Evolutionary conservation across 2,888 invertebrate genomes (phyloP).

Genomic region (Drosophila siamana): DNA sequence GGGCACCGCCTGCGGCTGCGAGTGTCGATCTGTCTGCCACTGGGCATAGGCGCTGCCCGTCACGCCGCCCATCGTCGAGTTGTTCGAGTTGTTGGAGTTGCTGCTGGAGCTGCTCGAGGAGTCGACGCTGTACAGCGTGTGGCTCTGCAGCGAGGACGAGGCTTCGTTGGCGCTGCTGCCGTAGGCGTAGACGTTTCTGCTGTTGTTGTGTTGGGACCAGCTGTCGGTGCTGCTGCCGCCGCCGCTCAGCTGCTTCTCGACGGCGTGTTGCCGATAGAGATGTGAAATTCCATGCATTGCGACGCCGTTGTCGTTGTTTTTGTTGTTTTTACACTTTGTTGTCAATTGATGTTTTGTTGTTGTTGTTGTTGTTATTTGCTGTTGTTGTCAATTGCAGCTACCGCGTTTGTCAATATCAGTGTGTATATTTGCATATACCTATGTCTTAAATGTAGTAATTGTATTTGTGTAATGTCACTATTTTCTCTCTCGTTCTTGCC

Average conservation of each 20-base stretch:
- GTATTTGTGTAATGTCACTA: constrained; percentile 31
- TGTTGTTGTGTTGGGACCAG: constrained; percentile 60
- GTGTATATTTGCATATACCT: constrained; percentile 16
- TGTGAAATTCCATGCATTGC: constrained; percentile 85
- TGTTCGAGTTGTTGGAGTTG: constrained; percentile 69
- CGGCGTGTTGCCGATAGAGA: constrained; percentile 85
- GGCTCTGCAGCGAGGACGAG: constrained; percentile 56
- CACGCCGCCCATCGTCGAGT: constrained; percentile 65
- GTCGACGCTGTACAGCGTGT: constrained; percentile 79
- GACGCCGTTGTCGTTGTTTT: constrained; percentile 29
- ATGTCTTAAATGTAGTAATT: constrained; percentile 9
- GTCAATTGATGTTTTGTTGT: no score
- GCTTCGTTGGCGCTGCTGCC: constrained; percentile 57
- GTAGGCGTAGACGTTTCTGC: constrained; percentile 63
- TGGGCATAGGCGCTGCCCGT: constrained; percentile 69
- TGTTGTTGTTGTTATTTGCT: constrained; percentile 2
- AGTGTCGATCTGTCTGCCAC: constrained; percentile 72
- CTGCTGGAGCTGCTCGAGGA: constrained; percentile 84
- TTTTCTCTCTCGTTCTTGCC: constrained; percentile 36
- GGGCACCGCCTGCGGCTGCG: constrained; percentile 85
- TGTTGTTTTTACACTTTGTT: constrained; percentile 29
- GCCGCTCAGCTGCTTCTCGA: constrained; percentile 85
- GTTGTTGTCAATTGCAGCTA: constrained; percentile 35
- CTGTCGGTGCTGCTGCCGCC: constrained; percentile 52
- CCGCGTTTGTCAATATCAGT: constrained; percentile 45